Evolutionary conservation across 2,113 vertebrate genomes (phyloP), one percentile per base, ranked within the genome.

Genomic region (Camelus dromedarius): DNA sequence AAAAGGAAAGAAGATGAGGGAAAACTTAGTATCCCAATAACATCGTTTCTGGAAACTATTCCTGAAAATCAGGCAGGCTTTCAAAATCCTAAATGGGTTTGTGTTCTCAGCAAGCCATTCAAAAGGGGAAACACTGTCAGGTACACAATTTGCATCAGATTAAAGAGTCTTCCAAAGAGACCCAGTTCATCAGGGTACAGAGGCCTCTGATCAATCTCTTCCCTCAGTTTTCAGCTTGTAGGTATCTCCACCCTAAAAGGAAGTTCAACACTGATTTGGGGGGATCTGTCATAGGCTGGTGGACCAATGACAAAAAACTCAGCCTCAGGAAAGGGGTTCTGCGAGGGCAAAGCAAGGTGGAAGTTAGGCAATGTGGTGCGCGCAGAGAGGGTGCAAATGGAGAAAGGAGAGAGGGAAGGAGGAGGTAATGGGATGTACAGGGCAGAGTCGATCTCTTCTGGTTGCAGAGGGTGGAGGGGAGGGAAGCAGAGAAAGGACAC

Each of bases 361-460:
- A 73, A 0, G 5, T 24, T 48, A 52, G 24, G 58, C 32, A 18
- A 8, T 1, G 28, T 8, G 9, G 13, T 15, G 19, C 4, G 0
- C 20, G 10, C 13, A 8, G n/a, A 38, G 38, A 35, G 8, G 16
- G 24, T 19, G 13, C 19, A 12, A 16, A 42, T 0, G 42, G 38
- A 50, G n/a, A 38, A 20, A 73, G 48, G 26, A 26, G 50, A 42
- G 5, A 24, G 24, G 5, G 73, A 52, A 18, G 48, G 26, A 30
- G 28, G 16, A 0, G 1, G 7, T 0, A 8, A 30, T 22, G 8
- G 19, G 11, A 35, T 8, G 8, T 0, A 5, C 26, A 28, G 14
- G 22, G 19, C 24, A 58, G 54, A 77, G 64, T 32, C 28, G 3
- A 8, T 12, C 1, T 48, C 35, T 42, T 84, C 19, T 58, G 42